Evolutionary conservation across 2,797 vertebrate species (phyloP), one percentile per base, ranked within the genome.

Genomic region (Danio kyathit): DNA sequence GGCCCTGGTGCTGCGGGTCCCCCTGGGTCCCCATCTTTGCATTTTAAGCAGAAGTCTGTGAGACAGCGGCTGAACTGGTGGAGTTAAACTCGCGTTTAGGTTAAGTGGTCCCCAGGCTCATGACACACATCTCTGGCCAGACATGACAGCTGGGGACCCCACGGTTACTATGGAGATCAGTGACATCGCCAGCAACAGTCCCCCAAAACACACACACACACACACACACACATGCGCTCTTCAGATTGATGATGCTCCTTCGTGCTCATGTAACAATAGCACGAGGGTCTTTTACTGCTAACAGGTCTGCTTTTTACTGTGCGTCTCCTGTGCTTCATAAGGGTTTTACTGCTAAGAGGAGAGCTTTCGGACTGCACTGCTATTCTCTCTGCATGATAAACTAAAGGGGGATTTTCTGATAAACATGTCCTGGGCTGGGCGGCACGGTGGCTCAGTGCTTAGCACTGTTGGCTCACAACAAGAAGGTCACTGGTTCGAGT

Each of bases 41-140:
- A 94, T 94, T 95, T 93, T 93, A 95, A 95, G 90, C 92, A 92
- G 91, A 90, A 90, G 90, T 38, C 90, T 46, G 90, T 86, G 84
- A 91, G 91, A 93, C 92, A 92, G 93, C 91, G 90, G 91, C 93
- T 93, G 92, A 92, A 94, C 94, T 94, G 92, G 91, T 93, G 89
- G 87, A 93, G 91, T 92, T 94, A 92, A 94, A 93, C 91, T 92
- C 92, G 87, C 89, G 90, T 91, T 87, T 90, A 91, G 94, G 94
- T 95, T 95, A 95, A 95, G 93, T 95, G 93, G 94, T 93, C 94
- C 93, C 94, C 87, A 83, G 91, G 93, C 93, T 93, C 92, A 92
- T 87, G 88, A 91, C 93, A 93, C 92, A 92, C 91, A 92, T 92
- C 92, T 92, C 89, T 91, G 89, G 91, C 91, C 90, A 92, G 92